phyloP scores from a whole-genome alignment of 2,888 invertebrate genomes.

The Diploptera punctata region DNA sequence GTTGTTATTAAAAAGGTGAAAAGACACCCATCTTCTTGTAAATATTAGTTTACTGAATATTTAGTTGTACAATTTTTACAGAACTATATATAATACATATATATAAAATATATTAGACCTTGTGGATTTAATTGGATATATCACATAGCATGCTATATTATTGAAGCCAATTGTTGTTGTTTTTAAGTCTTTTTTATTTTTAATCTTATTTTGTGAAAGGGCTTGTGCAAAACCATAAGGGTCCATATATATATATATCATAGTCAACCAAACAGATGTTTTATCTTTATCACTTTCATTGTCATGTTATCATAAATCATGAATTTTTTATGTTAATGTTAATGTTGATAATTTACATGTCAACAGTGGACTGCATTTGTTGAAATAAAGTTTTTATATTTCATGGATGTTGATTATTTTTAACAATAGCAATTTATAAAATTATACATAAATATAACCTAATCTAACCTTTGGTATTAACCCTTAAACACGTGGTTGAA shows the following conservation, averaged over 20 bases:
- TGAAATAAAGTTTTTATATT: no score
- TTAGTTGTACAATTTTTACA: slow-evolving; percentile 42
- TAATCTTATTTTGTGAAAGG: slow-evolving; percentile 32
- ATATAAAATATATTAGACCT: slow-evolving; percentile 33
- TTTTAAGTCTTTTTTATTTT: slow-evolving; percentile 30
- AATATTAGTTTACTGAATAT: slow-evolving; percentile 34
- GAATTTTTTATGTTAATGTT: no score
- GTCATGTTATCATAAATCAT: not conserved
- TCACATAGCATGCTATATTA: slow-evolving; percentile 33
- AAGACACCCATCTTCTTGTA: slow-evolving; percentile 40
- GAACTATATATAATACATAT: slow-evolving; percentile 30
- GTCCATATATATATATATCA: slow-evolving; percentile 16
- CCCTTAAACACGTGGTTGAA: no score
- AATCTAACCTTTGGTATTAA: no score
- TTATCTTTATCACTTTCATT: slow-evolving; percentile 16
- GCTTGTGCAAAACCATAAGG: slow-evolving; percentile 38
- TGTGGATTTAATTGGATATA: slow-evolving; percentile 36
- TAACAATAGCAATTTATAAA: no score
- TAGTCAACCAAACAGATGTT: not conserved
- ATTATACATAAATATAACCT: no score
- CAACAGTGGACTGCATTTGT: no score
- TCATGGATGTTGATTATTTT: no score
- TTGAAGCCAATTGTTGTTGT: slow-evolving; percentile 35
- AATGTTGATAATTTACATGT: no score
- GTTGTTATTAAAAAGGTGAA: slow-evolving; percentile 31